Conservation (phyloP, 2,797 vertebrate genomes). For the Enteromius fasciolatus region DNA sequence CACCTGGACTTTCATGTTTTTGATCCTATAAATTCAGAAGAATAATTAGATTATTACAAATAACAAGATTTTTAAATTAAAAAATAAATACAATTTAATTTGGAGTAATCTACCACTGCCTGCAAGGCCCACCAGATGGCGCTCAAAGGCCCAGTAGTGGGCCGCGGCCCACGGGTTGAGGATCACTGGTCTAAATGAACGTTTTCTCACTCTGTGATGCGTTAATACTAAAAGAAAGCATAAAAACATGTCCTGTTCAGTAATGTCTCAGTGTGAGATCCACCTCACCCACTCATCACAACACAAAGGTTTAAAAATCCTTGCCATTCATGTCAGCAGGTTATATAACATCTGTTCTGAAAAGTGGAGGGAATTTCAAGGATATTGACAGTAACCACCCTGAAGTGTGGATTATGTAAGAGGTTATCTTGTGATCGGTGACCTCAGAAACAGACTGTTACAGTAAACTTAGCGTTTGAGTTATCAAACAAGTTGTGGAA, state of each 20-base stretch:
- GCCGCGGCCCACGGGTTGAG: no score
- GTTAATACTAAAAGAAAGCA: no score
- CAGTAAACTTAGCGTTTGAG: not conserved
- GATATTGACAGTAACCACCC: not conserved
- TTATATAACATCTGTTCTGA: not conserved
- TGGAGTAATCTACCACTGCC: no score
- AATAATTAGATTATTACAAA: no score
- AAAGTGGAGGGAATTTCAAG: constrained; percentile 7
- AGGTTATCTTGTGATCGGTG: not conserved
- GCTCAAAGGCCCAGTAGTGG: no score
- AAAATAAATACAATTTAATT: no score
- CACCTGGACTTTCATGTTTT: no score
- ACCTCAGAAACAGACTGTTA: not conserved
- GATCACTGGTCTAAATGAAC: not conserved
- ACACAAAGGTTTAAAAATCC: not conserved
- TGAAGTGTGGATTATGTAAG: constrained; percentile 24
- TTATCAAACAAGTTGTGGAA: not conserved
- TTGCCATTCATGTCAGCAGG: not conserved
- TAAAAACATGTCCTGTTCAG: not conserved
- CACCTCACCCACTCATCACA: not conserved
- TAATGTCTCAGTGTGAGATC: not conserved
- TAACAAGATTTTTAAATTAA: no score
- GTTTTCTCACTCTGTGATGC: no score
- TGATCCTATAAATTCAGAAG: no score
- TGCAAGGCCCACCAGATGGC: no score